These are phyloP conservation scores for Esox niger DNA, from an alignment of 2,113 vertebrate genomes.

Conservation along the genomic window DNA sequence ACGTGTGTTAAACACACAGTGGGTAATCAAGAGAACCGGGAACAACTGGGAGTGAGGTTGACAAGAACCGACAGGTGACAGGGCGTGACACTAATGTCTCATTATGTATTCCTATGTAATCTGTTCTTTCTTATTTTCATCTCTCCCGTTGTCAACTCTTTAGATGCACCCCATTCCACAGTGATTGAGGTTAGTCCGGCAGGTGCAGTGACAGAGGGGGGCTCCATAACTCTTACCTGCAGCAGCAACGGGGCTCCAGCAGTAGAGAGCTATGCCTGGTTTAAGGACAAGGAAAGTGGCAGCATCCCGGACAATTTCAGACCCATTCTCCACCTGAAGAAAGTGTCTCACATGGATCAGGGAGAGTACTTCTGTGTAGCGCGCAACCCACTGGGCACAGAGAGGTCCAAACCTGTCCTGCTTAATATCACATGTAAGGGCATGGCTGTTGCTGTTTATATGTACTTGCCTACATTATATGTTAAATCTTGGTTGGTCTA, in stretches of 20 bases:
- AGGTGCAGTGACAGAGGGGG: conserved; percentile 58
- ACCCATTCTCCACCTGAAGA: conserved; percentile 66
- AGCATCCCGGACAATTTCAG: conserved; percentile 73
- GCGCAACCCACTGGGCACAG: conserved; percentile 70
- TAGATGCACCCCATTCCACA: conserved; percentile 69
- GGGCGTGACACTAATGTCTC: no score
- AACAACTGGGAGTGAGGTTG: no score
- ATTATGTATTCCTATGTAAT: no score
- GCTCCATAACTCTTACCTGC: conserved; percentile 68
- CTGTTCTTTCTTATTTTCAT: background rate
- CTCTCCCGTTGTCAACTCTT: no score
- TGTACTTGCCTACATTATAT: background rate
- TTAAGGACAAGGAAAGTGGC: conserved; percentile 72
- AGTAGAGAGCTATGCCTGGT: conserved; percentile 76
- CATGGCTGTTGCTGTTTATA: background rate
- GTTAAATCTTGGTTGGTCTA: background rate
- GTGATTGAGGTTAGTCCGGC: conserved; percentile 50
- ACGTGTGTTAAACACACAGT: no score
- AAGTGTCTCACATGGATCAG: conserved; percentile 61
- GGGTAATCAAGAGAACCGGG: no score
- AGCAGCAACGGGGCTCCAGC: conserved; percentile 69
- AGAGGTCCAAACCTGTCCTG: conserved; percentile 64
- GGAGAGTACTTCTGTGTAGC: conserved; percentile 75
- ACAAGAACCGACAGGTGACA: no score
- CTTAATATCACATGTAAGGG: conserved; percentile 72